phyloP scores from a whole-genome alignment of 2,113 vertebrate genomes.

The Chroicocephalus ridibundus region DNA sequence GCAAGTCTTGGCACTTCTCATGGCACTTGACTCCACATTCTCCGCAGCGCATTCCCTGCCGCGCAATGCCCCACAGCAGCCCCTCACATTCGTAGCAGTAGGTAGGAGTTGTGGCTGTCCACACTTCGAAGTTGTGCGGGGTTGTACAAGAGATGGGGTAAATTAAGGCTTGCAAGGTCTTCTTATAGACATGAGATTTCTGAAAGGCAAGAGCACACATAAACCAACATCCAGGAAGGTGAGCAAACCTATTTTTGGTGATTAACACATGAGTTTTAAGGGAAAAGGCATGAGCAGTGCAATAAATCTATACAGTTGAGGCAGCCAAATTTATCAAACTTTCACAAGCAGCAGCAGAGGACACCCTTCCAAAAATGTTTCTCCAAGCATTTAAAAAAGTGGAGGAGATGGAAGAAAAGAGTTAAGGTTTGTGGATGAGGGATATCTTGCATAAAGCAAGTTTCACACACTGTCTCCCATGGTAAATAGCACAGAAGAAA shows the following conservation, averaged over 20 bases:
- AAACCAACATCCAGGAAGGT: background rate
- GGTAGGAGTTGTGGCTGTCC: conserved; percentile 95
- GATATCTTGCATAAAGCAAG: background rate
- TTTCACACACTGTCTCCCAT: background rate
- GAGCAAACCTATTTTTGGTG: background rate
- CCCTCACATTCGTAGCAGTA: conserved; percentile 99
- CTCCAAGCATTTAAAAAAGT: background rate
- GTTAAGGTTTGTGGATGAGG: background rate
- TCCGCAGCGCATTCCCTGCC: conserved; percentile 95
- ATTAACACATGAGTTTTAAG: background rate
- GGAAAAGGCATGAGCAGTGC: background rate
- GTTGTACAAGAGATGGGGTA: conserved; percentile 99
- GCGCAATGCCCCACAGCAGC: conserved; percentile 95
- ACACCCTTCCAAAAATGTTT: background rate
- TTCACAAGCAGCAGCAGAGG: background rate
- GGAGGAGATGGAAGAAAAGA: background rate
- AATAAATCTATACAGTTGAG: background rate
- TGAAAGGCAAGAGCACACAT: conserved; percentile 65
- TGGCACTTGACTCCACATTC: conserved; percentile 98
- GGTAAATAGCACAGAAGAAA: background rate
- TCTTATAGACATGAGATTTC: conserved; percentile 98
- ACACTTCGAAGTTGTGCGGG: conserved; percentile 96
- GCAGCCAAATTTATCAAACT: background rate
- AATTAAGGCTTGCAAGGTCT: conserved; percentile 97
- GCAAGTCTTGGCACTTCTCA: conserved; percentile 97